Percentiles rank a stretch among this genome's conserved stretches.
phyloP scores from a whole-genome alignment of 2,888 invertebrate species.

The Machimus atricapillus region DNA sequence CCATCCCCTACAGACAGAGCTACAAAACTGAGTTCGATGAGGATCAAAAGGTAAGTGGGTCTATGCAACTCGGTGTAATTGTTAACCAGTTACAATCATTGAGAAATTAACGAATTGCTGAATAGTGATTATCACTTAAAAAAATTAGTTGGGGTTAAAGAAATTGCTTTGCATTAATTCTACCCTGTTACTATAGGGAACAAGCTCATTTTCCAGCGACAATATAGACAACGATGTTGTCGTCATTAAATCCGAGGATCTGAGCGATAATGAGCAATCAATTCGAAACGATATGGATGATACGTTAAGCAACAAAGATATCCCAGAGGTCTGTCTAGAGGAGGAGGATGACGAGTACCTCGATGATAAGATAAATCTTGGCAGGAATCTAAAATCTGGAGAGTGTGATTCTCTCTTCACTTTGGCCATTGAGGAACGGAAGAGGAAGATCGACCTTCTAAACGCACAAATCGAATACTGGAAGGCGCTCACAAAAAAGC shows the following conservation, averaged over 20 bases:
- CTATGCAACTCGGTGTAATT: not conserved
- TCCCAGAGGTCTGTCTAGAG: constrained; percentile 60
- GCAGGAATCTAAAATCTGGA: not conserved
- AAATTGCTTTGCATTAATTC: not conserved
- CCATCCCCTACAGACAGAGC: constrained; percentile 48
- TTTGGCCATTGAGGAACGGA: constrained; percentile 59
- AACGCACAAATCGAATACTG: constrained; percentile 62
- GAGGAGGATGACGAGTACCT: constrained; percentile 55
- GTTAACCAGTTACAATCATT: not conserved
- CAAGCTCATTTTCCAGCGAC: constrained; percentile 44
- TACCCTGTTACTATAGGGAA: constrained; percentile 34
- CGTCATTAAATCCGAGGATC: constrained; percentile 60
- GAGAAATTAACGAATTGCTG: not conserved
- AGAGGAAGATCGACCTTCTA: constrained; percentile 58
- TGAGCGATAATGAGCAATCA: constrained; percentile 60
- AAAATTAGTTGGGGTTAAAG: not conserved
- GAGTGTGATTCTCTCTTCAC: constrained; percentile 55
- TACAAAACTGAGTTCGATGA: constrained; percentile 50
- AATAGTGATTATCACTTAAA: not conserved
- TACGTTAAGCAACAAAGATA: constrained; percentile 58
- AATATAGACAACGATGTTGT: constrained; percentile 59
- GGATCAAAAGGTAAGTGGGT: constrained; percentile 56
- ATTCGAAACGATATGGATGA: constrained; percentile 53
- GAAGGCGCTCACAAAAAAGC: constrained; percentile 59
- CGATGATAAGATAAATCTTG: constrained; percentile 4